Evolutionary conservation across 1,140 invertebrate species (phyloP).

Genomic region (Lordiphosa clarofinis): DNA sequence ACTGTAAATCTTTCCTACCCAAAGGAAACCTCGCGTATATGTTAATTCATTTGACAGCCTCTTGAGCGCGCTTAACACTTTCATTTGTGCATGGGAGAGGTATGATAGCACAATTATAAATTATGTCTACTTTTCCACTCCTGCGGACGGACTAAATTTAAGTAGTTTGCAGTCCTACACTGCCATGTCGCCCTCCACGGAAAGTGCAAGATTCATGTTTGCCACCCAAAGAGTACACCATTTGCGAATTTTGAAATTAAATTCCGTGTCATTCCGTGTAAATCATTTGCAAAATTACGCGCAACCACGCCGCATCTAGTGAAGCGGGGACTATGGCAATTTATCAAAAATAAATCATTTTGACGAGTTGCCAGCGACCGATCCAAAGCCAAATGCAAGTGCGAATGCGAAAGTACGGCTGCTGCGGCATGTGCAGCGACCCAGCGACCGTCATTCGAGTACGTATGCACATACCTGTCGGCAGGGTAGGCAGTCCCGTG

Average conservation of each 20-base stretch:
- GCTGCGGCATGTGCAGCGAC: conserved; percentile 2
- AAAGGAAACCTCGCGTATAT: too few species aligned
- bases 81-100: conserved; percentile 25
- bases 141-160: conserved; percentile 15
- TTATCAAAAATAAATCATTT: conserved; percentile 80
- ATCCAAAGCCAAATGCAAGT: conserved; percentile 42
- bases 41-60: conserved; percentile 64
- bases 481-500: conserved; percentile 28
- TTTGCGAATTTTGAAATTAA: conserved; percentile 78
- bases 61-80: conserved; percentile 50
- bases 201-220: conserved; percentile 65
- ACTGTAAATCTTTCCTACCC: too few species aligned
- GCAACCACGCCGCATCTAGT: conserved; percentile 32
- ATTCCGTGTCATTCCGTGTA: conserved; percentile 76
- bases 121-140: conserved; percentile 35
- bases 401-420: conserved; percentile 16
- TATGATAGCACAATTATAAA: conserved; percentile 51
- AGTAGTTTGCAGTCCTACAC: conserved; percentile 20
- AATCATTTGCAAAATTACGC: conserved; percentile 74
- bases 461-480: conserved; percentile 51
- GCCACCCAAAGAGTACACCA: conserved; percentile 75
- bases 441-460: conserved; percentile 14
- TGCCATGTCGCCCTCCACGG: conserved; percentile 17
- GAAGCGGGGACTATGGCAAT: conserved; percentile 55
- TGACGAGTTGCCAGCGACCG: conserved; percentile 47